Conservation (phyloP, 2,888 invertebrate genomes). For the Anaspis maculata region DNA sequence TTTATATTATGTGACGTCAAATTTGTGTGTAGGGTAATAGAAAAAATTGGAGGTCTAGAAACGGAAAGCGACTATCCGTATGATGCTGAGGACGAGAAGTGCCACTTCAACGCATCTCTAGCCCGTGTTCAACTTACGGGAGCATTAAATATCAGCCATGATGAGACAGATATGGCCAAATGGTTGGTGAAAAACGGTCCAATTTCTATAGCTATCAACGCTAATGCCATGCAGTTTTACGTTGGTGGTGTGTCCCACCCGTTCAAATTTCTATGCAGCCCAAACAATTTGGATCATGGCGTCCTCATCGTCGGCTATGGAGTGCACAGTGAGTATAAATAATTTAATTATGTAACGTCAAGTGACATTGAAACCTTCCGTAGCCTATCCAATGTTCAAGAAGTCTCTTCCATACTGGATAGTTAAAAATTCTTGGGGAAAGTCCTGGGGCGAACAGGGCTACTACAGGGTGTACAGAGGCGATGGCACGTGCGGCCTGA, state of each 20-base stretch:
- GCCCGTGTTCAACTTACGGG: constrained; percentile 62
- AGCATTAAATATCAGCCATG: constrained; percentile 75
- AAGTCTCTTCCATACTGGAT: constrained; percentile 84
- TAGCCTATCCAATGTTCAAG: constrained; percentile 73
- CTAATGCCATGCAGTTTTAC: constrained; percentile 95
- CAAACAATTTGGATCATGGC: constrained; percentile 78
- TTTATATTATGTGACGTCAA: no score
- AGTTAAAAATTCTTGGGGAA: constrained; percentile 93
- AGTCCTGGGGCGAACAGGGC: constrained; percentile 86
- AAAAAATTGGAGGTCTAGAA: constrained; percentile 84
- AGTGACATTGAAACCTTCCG: no score
- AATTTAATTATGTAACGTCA: neutral
- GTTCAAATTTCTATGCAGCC: constrained; percentile 71
- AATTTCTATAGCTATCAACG: constrained; percentile 92
- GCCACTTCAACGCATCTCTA: constrained; percentile 59
- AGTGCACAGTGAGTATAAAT: constrained; percentile 53
- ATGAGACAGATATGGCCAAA: constrained; percentile 85
- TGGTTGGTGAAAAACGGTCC: constrained; percentile 88
- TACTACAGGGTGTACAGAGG: constrained; percentile 93
- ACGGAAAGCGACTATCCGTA: constrained; percentile 88
- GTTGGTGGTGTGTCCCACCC: constrained; percentile 93
- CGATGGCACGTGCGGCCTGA: constrained; percentile 90
- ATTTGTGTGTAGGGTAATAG: constrained; percentile 72
- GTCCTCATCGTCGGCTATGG: constrained; percentile 95
- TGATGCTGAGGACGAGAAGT: constrained; percentile 71